Percentiles rank a stretch among this genome's conserved stretches.
phyloP scores from a whole-genome alignment of 2,113 vertebrate genomes.

The Pyrgilauda ruficollis region DNA sequence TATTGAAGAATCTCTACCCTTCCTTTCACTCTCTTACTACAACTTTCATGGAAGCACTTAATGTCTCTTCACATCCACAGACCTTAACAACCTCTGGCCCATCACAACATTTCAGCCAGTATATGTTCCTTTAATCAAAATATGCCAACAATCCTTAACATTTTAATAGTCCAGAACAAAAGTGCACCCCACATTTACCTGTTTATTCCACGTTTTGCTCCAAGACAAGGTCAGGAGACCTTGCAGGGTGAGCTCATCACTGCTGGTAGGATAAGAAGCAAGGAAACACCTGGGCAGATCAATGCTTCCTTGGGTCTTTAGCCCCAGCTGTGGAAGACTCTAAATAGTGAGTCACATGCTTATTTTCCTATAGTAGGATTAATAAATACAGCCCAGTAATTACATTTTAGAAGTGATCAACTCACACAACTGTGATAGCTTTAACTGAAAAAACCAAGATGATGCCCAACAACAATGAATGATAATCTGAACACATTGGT shows the following conservation, averaged over 20 bases:
- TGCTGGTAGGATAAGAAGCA: neutral
- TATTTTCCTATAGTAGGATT: neutral
- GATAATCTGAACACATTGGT: neutral
- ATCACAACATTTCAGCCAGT: neutral
- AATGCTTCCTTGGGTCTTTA: neutral
- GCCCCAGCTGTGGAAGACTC: neutral
- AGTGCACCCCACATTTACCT: rapidly evolving
- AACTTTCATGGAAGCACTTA: rapidly evolving
- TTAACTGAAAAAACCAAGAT: neutral
- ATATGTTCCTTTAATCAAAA: neutral
- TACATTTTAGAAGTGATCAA: neutral
- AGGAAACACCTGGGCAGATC: neutral
- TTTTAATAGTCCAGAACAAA: neutral
- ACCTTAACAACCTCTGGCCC: neutral
- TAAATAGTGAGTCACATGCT: neutral
- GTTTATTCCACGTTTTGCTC: neutral
- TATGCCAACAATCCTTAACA: rapidly evolving
- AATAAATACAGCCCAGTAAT: neutral
- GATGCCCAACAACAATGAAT: neutral
- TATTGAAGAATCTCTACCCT: neutral
- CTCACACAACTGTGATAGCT: neutral
- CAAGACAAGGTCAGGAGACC: neutral
- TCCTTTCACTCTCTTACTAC: neutral
- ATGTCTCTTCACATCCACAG: rapidly evolving
- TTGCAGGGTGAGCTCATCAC: neutral